Percentiles rank a stretch among this genome's conserved stretches.
Conservation (phyloP, 2,113 vertebrate species). For the Sinosuthora webbiana region DNA sequence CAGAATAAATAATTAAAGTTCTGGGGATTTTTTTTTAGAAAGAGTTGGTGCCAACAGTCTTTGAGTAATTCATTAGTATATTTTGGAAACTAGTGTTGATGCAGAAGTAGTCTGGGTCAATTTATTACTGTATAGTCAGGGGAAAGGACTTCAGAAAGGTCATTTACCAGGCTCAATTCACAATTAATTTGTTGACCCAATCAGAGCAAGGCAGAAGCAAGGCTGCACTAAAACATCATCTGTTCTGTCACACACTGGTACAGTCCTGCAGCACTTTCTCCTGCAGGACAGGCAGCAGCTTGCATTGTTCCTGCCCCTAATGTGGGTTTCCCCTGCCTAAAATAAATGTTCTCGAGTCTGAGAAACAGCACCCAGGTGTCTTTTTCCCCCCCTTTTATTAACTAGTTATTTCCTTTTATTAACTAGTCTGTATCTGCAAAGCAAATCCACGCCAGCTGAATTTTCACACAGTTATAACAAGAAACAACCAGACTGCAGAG, state of each 20-base stretch:
- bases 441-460: not conserved
- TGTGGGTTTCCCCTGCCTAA: not conserved
- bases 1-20: not conserved
- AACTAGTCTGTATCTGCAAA: not conserved
- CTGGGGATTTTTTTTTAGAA: not conserved
- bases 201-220: not conserved
- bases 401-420: not conserved
- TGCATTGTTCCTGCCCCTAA: not conserved
- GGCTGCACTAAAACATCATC: not conserved
- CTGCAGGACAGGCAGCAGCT: not conserved
- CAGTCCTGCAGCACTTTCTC: not conserved
- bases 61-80: not conserved
- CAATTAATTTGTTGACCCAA: not conserved
- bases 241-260: not conserved
- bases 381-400: not conserved
- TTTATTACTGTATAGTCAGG: not conserved
- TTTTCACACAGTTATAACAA: not conserved
- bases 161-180: not conserved
- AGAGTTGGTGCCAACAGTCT: not conserved
- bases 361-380: not conserved
- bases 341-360: not conserved
- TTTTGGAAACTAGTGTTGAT: not conserved
- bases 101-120: not conserved
- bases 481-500: not conserved
- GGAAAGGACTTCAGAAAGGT: not conserved